Base-by-base conservation (phyloP, 2,888 invertebrate species). In the Auanema sp. region DNA sequence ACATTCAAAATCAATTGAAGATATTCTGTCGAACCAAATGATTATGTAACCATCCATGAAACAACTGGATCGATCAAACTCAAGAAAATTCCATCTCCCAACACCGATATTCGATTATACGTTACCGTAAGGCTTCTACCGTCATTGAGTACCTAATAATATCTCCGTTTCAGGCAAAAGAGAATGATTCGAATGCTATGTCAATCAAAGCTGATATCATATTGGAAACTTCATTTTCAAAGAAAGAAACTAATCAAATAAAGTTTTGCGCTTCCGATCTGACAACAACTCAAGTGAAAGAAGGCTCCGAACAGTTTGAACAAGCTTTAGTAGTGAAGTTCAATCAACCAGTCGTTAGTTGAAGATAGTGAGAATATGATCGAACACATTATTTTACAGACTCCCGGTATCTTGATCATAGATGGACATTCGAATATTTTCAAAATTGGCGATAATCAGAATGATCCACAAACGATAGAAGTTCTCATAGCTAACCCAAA, bases 61-160 rank as follows among this genome's bases (percentile, higher is more conserved):
- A 63, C 57, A 23, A 52, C 59, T n/a, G 74, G 71, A 40, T 21
- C 55, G 3, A 47, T 74, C 2, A 51, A 12, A 3, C 33, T 71
- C 58, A 59, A 66, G 42, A 25, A 51, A 33, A 24, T 59, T 40
- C 68, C 71, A 5, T 2, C 11, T 11, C n/a, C 21, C 0, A 52
- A 33, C 0, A 53, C 57, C n/a, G 10, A 64, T 18, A 21, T 67
- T 12, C 51, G 33, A 1, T 43, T 69, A 11, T 56, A 51, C 23
- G 33, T 73, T 51, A 68, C 68, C 59, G 71, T 68, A 58, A 57
- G 51, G 14, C 11, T 47, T 25, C 16, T 25, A 6, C 18, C n/a
- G n/a, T n/a, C n/a, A n/a, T n/a, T n/a, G n/a, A n/a, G n/a, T n/a
- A 11, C 24, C 24, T 14, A 8, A 21, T 47, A 14, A 11, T 4